Base-by-base conservation (phyloP, 2,797 vertebrate species). In the Octomys mimax region DNA sequence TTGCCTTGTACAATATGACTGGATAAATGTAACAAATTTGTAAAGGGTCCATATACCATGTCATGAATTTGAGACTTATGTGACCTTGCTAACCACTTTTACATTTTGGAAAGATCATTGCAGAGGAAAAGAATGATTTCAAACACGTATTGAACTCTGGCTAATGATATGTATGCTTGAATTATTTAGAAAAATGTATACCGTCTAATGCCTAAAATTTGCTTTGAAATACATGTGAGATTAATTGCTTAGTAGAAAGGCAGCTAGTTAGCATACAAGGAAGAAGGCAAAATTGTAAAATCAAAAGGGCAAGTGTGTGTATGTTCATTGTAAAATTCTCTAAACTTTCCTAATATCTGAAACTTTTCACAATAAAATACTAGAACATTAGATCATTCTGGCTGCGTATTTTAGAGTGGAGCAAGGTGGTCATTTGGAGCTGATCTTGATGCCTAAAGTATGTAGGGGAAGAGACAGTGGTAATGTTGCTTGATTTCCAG, bases 21-120 rank as follows among this genome's bases (percentile, higher is more conserved):
- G 1, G 12, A 16, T 46, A 46, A 52, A 11, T 9, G 22, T 52
- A 52, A 52, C 7, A 78, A 78, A 31, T 19, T 78, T 78, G 18
- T 33, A 33, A 78, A 78, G 46, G 46, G 75, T 78, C 24, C 6
- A 13, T 33, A n/a, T 24, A 24, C 8, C 19, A 9, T n/a, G 49
- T 73, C 78, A 93, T 85, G 80, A 39, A 52, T 42, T 57, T 49
- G 59, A 75, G 49, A 21, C 19, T 85, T 66, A 61, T 7, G 3
- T 82, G 19, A 66, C 2, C 42, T 21, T 64, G 5, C 16, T 87
- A 84, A 64, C n/a, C 57, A 73, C 68, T 73, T 91, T 95, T 79
- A n/a, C 31, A 57, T 94, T 95, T 71, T 82, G 8, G 70, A 87
- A 96, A 89, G 22, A 49, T 61, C 36, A 28, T 92, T 80, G 22